Conservation (phyloP, 2,797 vertebrate genomes). For the Gallirallus australis region DNA sequence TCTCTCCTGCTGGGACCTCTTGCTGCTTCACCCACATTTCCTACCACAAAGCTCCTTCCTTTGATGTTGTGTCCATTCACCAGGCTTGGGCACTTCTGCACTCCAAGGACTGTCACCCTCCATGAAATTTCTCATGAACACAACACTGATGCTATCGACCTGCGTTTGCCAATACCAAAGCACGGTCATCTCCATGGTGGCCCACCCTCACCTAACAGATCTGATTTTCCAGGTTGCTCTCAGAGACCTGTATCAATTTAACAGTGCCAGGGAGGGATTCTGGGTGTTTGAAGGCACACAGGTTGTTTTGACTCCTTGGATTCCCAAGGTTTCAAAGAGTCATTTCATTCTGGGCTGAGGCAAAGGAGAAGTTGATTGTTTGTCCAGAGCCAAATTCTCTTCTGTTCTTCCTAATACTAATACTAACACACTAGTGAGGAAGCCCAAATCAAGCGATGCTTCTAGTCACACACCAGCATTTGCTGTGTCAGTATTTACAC, state of each 20-base stretch:
- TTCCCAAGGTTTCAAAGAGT: neutral
- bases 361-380: neutral
- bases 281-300: neutral
- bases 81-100: neutral
- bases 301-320: neutral
- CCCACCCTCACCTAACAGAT: too few relatives aligned
- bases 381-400: neutral
- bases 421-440: neutral
- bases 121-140: neutral
- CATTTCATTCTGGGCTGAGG: neutral
- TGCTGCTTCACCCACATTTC: neutral
- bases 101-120: neutral
- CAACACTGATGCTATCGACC: fast-evolving
- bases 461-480: neutral
- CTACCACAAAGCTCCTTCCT: fast-evolving
- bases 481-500: neutral
- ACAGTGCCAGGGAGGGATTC: neutral
- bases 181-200: fast-evolving
- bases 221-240: neutral
- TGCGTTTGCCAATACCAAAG: fast-evolving
- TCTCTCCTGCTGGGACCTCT: neutral
- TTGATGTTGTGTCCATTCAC: fast-evolving
- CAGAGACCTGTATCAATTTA: fast-evolving
- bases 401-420: neutral
- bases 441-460: neutral